phyloP scores from a whole-genome alignment of 2,797 vertebrate species.

The Tokudaia muenninki region DNA sequence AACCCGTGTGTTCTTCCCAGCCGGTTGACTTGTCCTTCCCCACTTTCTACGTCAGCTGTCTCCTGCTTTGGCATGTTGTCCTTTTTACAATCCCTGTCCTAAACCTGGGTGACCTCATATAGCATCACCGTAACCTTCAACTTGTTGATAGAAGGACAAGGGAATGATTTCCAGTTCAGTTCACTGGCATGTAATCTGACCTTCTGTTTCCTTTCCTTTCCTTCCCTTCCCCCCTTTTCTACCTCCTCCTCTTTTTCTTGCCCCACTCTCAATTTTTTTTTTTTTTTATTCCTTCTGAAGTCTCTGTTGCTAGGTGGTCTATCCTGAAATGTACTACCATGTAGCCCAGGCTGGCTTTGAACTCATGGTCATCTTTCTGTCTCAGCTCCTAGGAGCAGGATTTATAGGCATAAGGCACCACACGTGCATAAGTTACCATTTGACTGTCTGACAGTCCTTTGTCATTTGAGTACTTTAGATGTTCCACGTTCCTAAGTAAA shows the following conservation, averaged over 20 bases:
- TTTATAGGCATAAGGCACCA: not conserved
- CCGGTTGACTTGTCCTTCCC: not conserved
- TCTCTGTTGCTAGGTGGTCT: not conserved
- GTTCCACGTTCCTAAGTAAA: not conserved
- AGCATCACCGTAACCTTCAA: not conserved
- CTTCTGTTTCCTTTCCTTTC: not conserved
- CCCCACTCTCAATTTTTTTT: not conserved
- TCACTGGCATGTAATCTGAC: not conserved
- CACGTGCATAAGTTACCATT: not conserved
- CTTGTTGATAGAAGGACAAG: not conserved
- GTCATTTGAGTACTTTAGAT: slow-evolving; percentile 5
- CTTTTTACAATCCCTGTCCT: not conserved
- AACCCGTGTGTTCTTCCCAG: not conserved
- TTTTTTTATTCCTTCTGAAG: not conserved
- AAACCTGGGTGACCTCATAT: not conserved
- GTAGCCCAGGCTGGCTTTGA: not conserved
- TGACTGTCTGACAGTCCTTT: not conserved
- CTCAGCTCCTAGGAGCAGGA: not conserved
- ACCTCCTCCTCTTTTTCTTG: not conserved
- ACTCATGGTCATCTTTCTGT: not conserved
- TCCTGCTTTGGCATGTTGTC: not conserved
- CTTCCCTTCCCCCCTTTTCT: not conserved
- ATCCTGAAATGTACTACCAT: not conserved
- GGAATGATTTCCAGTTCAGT: not conserved
- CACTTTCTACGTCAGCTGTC: not conserved